phyloP scores from a whole-genome alignment of 2,888 invertebrate genomes.

The Adineta ricciae region DNA sequence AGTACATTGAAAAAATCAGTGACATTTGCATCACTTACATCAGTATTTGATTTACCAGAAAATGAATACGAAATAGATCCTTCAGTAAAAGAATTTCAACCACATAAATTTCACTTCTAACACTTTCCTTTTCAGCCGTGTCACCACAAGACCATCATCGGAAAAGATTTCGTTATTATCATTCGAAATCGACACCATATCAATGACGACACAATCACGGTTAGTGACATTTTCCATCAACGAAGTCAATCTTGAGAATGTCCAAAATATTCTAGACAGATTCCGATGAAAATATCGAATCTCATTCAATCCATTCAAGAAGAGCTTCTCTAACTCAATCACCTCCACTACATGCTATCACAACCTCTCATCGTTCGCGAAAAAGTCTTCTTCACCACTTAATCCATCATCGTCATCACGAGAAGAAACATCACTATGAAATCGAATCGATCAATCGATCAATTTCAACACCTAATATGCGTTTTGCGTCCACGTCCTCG shows the following conservation, averaged over 20 bases:
- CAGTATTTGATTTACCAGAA: background rate
- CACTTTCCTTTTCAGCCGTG: too few relatives aligned
- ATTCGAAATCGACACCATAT: background rate
- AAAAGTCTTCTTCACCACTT: background rate
- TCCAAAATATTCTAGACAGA: background rate
- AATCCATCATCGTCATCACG: background rate
- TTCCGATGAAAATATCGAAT: background rate
- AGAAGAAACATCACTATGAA: background rate
- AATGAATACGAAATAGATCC: background rate
- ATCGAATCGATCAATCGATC: background rate
- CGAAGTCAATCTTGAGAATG: too few relatives aligned
- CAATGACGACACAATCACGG: background rate
- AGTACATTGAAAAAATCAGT: background rate
- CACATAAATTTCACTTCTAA: background rate
- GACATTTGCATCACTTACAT: background rate
- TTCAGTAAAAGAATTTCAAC: background rate
- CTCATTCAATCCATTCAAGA: background rate
- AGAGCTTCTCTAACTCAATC: background rate
- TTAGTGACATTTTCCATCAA: background rate
- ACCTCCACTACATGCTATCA: background rate
- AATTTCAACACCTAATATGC: background rate
- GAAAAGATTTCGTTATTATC: background rate
- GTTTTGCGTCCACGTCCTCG: background rate
- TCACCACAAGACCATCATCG: too few relatives aligned
- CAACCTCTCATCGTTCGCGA: background rate